A percentile compares a stretch with the other conserved stretches of the same genome.
phyloP scores from a whole-genome alignment of 2,113 vertebrate genomes.

The Irena cyanogastra region DNA sequence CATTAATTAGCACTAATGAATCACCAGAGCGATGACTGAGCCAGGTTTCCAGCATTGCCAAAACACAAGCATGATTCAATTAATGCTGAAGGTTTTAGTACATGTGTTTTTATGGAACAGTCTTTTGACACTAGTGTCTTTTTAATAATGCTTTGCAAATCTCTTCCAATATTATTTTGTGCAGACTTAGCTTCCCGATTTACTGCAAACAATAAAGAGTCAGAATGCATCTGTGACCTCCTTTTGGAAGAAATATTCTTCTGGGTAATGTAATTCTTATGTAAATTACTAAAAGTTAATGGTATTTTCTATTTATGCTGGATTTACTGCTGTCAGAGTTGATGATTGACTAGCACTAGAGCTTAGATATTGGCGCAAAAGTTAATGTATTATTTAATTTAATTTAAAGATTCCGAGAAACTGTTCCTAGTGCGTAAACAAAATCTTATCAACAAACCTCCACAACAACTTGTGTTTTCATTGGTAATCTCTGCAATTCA shows the following conservation, averaged over 20 bases:
- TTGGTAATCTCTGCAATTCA: background rate
- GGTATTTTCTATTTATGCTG: constrained; percentile 29
- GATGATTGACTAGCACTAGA: background rate
- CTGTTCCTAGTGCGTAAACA: background rate
- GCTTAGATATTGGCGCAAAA: background rate
- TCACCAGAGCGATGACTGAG: constrained; percentile 49
- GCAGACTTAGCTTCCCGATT: constrained; percentile 39
- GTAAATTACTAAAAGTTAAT: constrained; percentile 43
- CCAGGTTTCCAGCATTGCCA: constrained; percentile 53
- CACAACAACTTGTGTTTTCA: background rate
- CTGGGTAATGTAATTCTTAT: constrained; percentile 52
- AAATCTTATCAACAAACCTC: background rate
- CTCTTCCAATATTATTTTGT: constrained; percentile 42
- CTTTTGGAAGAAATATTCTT: constrained; percentile 36
- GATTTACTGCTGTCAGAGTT: constrained; percentile 37
- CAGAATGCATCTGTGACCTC: constrained; percentile 11
- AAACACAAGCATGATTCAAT: constrained; percentile 70
- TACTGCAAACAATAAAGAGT: constrained; percentile 27
- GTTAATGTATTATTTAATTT: background rate
- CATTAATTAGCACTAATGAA: constrained; percentile 76
- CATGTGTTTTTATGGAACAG: constrained; percentile 58
- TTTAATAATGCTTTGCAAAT: constrained; percentile 25
- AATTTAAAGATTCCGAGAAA: constrained; percentile 23
- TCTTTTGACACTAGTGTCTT: constrained; percentile 48
- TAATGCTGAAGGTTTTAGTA: constrained; percentile 59